Evolutionary conservation across 2,113 vertebrate genomes (phyloP).

Genomic region (Bos taurus): ARS-UCD2.0 NC_037336.1:72262501-72263000

Average conservation of each 20-base stretch:
- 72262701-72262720: not conserved
- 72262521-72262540: not conserved
- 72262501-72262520: not conserved
- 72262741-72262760: not conserved
- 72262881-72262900: not conserved
- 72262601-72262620: not conserved
- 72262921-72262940: not conserved
- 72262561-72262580: not conserved
- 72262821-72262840: not conserved
- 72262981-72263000: not conserved
- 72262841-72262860: no score
- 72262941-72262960: not conserved
- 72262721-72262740: not conserved
- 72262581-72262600: rapidly evolving
- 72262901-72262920: not conserved
- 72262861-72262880: not conserved
- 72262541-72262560: not conserved
- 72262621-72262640: rapidly evolving
- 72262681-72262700: not conserved
- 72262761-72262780: not conserved
- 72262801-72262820: not conserved
- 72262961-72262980: not conserved
- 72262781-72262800: not conserved
- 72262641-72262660: not conserved
- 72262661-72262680: slow-evolving; percentile 45